Evolutionary conservation across 92 coral and sea anemone genomes (phyloP), one percentile per base, ranked within the genome.

Genomic region (Epizoanthus illoricatus): DNA sequence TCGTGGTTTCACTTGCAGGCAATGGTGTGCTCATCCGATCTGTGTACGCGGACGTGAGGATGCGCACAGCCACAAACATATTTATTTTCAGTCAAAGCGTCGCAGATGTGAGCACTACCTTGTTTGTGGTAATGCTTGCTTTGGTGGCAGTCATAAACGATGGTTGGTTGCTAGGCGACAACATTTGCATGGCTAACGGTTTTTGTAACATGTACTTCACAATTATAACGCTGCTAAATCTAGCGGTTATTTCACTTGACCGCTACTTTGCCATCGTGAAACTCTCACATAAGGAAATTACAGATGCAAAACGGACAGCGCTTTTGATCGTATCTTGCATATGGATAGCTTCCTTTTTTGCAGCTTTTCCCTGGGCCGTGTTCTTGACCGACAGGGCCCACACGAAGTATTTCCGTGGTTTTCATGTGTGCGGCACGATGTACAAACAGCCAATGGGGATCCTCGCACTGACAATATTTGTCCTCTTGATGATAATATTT

Each of bases 191-290:
- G 9, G 91, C 76, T 4, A 85, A 82, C 41, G 80, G 86, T 0
- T 91, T 91, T 67, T 85, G 91, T 10, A 94, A 94, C 92, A 79
- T 91, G 93, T 90, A 73, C 79, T 94, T 94, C 63, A 91, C 98
- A 18, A 88, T 85, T 39, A 75, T 87, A 55, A 94, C 98, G 7
- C 69, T 94, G 52, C 20, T 89, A 3, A 90, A 91, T 33, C 83
- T 91, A 16, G 75, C 90, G 11, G 69, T 87, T 12, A 84, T 94
- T 42, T 87, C 94, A 11, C 83, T 87, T 36, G 95, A 94, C 80
- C 74, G 98, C 54, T 94, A 89, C 70, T 65, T 89, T 61, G 95
- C 91, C 42, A 92, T 94, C 24, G 91, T 75, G 7, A 88, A 75
- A 74, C 64, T 84, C 16, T 63, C 85, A 4, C 76, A 72, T 17